A percentile compares a stretch with the other conserved stretches of the same genome.
phyloP scores from a whole-genome alignment of 2,797 vertebrate species.

The Pantherophis vulpinus region DNA sequence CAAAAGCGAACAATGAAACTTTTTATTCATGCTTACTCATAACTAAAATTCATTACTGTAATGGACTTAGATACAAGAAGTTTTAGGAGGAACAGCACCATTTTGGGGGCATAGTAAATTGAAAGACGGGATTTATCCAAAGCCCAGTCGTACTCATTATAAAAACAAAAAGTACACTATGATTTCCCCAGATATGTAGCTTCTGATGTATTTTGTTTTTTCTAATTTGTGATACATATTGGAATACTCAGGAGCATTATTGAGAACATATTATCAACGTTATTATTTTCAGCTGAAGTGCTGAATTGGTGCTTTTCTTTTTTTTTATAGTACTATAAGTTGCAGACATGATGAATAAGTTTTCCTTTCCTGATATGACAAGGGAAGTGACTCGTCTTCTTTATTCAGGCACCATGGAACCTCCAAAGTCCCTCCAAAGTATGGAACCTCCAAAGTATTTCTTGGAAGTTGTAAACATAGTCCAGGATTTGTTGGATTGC shows the following conservation, averaged over 20 bases:
- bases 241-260: not conserved
- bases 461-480: not conserved
- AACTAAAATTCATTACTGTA: not conserved
- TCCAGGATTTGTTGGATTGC: not conserved
- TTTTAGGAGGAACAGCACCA: constrained; percentile 41
- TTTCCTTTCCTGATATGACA: not conserved
- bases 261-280: not conserved
- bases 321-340: not conserved
- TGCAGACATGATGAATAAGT: not conserved
- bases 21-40: not conserved
- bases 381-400: not conserved
- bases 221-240: constrained; percentile 26
- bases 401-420: not conserved
- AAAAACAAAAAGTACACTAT: constrained; percentile 28
- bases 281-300: not conserved
- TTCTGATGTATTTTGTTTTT: constrained; percentile 9
- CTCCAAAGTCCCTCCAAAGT: not conserved
- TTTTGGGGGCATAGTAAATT: constrained; percentile 41
- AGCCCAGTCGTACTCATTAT: constrained; percentile 32
- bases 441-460: not conserved
- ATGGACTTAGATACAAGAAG: not conserved
- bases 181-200: not conserved
- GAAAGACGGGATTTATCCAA: constrained; percentile 36
- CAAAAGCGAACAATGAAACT: not conserved
- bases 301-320: not conserved